These are phyloP conservation scores for Zaprionus inermis DNA, from an alignment of 1,140 invertebrate genomes.

Conservation along the genomic window DNA sequence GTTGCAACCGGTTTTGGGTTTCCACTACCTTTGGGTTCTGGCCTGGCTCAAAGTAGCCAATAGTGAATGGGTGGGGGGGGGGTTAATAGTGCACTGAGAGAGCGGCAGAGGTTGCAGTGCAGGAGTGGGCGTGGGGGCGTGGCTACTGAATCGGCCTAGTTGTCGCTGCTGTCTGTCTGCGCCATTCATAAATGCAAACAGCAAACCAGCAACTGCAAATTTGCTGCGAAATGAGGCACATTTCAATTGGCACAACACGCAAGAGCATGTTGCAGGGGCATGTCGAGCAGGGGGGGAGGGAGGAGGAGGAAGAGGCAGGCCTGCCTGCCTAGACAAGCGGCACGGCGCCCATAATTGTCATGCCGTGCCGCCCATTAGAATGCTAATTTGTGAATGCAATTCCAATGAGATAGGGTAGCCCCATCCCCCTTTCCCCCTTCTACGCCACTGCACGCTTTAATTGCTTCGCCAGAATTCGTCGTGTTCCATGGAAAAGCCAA, in stretches of 20 bases:
- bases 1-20: constrained; percentile 70
- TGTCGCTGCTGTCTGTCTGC: constrained; percentile 45
- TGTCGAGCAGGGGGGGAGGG: background rate
- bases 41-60: constrained; percentile 7
- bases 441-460: background rate
- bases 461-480: background rate
- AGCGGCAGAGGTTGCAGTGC: background rate
- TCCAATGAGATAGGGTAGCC: constrained; percentile 16
- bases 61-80: too few species aligned
- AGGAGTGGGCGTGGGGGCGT: background rate
- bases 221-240: constrained; percentile 39
- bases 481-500: constrained; percentile 1
- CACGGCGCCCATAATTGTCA: constrained; percentile 62
- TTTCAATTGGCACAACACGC: constrained; percentile 72
- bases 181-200: constrained; percentile 58
- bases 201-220: background rate
- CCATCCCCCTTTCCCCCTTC: background rate
- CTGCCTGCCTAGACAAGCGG: constrained; percentile 36
- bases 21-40: constrained; percentile 12
- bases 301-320: background rate
- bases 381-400: constrained; percentile 79
- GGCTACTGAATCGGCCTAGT: constrained; percentile 43
- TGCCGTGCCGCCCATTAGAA: constrained; percentile 73
- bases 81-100: too few species aligned
- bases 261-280: constrained; percentile 35